Conservation (phyloP, 2,797 vertebrate species). For the Sarcophilus harrisii region DNA sequence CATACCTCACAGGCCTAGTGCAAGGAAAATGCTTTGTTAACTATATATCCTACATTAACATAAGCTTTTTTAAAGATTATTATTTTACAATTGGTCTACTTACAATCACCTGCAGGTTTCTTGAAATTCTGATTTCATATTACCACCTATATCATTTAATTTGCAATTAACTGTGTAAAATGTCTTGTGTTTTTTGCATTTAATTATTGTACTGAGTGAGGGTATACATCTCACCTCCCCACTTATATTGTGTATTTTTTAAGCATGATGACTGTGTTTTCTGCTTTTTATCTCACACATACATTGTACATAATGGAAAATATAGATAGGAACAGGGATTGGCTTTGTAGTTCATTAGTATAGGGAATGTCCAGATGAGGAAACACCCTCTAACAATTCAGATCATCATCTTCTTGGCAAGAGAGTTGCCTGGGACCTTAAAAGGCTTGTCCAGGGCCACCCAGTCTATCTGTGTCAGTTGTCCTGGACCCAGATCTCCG, state of each 20-base stretch:
- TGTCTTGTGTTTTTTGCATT: conserved; percentile 30
- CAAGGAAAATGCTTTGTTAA: background rate
- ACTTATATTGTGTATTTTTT: background rate
- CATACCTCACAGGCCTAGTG: background rate
- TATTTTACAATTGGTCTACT: background rate
- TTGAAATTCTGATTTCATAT: conserved; percentile 36
- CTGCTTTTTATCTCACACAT: conserved; percentile 34
- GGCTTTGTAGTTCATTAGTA: background rate
- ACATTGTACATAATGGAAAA: background rate
- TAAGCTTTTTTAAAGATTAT: background rate
- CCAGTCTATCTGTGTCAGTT: background rate
- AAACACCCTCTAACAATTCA: background rate
- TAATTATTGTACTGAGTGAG: background rate
- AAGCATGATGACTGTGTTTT: background rate
- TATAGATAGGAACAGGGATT: background rate
- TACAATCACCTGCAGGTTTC: conserved; percentile 5
- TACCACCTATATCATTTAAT: background rate
- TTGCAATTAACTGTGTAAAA: conserved; percentile 3
- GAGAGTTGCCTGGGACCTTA: background rate
- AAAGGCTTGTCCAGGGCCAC: background rate
- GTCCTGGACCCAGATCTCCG: background rate
- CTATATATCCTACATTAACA: background rate
- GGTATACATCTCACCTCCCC: background rate
- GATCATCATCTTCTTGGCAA: background rate
- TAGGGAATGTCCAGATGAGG: background rate